A percentile compares a stretch with the other conserved stretches of the same genome.
phyloP scores from a whole-genome alignment of 2,888 invertebrate species.

The Serrognathus titanus region DNA sequence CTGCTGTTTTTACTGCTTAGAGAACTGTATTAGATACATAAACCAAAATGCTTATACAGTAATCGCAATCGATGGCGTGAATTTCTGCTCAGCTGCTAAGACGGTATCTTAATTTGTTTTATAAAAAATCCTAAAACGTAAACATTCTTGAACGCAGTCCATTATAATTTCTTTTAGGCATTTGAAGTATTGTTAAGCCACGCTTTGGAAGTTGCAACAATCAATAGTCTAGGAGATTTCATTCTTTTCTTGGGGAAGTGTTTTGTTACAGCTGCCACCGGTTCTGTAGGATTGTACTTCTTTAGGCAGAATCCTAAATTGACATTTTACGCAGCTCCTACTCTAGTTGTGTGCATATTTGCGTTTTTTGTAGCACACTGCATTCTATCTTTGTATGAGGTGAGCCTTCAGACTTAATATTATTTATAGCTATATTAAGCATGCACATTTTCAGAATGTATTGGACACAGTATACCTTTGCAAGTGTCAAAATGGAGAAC shows the following conservation, averaged over 20 bases:
- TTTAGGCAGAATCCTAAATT: constrained; percentile 70
- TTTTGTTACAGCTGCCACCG: constrained; percentile 79
- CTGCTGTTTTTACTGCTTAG: constrained; percentile 87
- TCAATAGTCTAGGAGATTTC: constrained; percentile 91
- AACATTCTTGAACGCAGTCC: neutral
- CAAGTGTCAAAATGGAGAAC: constrained; percentile 87
- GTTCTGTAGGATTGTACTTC: constrained; percentile 71
- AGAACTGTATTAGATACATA: constrained; percentile 86
- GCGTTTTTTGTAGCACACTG: constrained; percentile 92
- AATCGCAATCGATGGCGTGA: constrained; percentile 85
- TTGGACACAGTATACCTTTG: constrained; percentile 92
- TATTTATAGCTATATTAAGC: neutral
- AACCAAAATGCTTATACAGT: constrained; percentile 95
- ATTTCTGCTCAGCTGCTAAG: constrained; percentile 86
- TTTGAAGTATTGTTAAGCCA: constrained; percentile 81
- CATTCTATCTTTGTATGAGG: constrained; percentile 90
- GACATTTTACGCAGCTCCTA: constrained; percentile 82
- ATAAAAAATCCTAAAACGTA: too few relatives aligned
- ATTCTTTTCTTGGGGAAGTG: constrained; percentile 86
- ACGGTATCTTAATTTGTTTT: constrained; percentile 57
- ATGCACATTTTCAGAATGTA: constrained; percentile 68
- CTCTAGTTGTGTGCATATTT: constrained; percentile 78
- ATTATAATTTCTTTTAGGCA: constrained; percentile 58
- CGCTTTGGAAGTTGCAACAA: constrained; percentile 82
- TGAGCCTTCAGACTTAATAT: constrained; percentile 44